Evolutionary conservation across 2,113 vertebrate genomes (phyloP), one percentile per base, ranked within the genome.

Genomic region (Axis porcinus): DNA sequence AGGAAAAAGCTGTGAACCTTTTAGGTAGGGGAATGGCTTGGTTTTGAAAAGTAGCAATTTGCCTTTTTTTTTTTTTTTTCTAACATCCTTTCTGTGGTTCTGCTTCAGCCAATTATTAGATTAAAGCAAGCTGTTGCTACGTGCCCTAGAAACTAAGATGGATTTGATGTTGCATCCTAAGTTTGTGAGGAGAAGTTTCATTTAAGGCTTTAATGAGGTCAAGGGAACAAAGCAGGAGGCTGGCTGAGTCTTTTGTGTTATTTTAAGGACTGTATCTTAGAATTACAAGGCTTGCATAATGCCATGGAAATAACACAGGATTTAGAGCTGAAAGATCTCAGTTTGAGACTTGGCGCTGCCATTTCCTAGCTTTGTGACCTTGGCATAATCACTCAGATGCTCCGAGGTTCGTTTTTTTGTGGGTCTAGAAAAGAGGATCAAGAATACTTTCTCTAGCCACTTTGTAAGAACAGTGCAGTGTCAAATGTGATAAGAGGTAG

Each of bases 41-140:
- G 62, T 84, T 97, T 97, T 96, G 94, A 97, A 97, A 97, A 98
- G 96, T 82, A 96, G 94, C 97, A 83, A 97, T 95, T 97, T 97
- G 86, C 95, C 84, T 92, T 91, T 97, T 97, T 95, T 15, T 92
- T 91, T 97, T 97, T 95, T 15, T 70, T 28, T 10, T 0, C 74
- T 92, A 21, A 95, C 93, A 94, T 96, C 84, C 94, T 97, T 91
- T 95, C 96, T 79, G 88, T 40, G 94, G 83, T 40, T 90, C 90
- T 30, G 70, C 87, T 86, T 58, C n/a, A 95, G 94, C 96, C 96
- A 95, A 78, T 95, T 89, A 95, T 92, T 90, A 96, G 97, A 96
- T 97, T 93, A 96, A 94, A 96, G 82, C 94, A 92, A 96, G 97
- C 97, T 98, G 98, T 92, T 15, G 92, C 95, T 90, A 60, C 1